Evolutionary conservation across 1,140 invertebrate species (phyloP), one percentile per base, ranked within the genome.

Genomic region (Orius insidiosus): DNA sequence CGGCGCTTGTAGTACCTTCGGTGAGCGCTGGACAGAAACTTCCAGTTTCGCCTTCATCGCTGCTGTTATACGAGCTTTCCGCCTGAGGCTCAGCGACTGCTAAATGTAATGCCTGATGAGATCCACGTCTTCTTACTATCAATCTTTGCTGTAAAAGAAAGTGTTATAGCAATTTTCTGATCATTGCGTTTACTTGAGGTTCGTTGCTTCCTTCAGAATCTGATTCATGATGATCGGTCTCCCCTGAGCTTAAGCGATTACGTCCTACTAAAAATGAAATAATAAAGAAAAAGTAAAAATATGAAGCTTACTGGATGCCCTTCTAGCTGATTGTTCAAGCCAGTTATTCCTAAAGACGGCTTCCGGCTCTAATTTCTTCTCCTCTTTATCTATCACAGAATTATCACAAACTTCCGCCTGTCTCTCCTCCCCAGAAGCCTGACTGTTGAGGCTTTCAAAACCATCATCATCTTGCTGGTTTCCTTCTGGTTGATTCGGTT

Each of bases 361-460:
- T 42, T 48, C 46, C 31, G 39, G 46, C 5, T 31, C 38, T 3
- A 15, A 38, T 36, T 35, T 44, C 24, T 31, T 10, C 11, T 30
- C 7, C 3, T 45, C 42, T n/a, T 13, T 10, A 7, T 18, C 38
- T 10, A 18, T 40, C 13, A 40, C 41, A 30, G 24, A 18, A 30
- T 30, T 30, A 11, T n/a, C 18, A n/a, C 19, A 24, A 9, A 10
- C 41, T 61, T 30, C 65, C 56, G 57, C 62, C 61, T 34, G 64
- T 55, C 47, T 58, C 53, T 55, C 58, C 41, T 78, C 76, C 60
- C 81, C 78, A 1, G 80, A 83, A 50, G 75, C 78, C 14, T 49
- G 46, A 58, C 83, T 82, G 58, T 82, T 83, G n/a, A 86, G 65
- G 58, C 82, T 85, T 63, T 85, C 83, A 60, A 86, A 85, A 10